Evolutionary conservation across 2,113 vertebrate genomes (phyloP).

Genomic region (Myiagra hebetior): DNA sequence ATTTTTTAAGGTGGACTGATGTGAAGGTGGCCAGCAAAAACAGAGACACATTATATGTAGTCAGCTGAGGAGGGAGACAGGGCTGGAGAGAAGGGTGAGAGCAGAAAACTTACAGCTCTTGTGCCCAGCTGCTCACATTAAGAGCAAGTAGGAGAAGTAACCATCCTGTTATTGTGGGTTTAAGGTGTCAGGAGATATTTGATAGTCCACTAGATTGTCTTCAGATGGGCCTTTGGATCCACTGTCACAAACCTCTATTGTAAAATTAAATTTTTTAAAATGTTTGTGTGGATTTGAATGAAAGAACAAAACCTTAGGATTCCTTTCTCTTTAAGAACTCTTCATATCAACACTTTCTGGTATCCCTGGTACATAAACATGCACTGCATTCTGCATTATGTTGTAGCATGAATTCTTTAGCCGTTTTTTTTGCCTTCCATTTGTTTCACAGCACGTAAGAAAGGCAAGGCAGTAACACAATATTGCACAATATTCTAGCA

Average conservation of each 20-base stretch:
- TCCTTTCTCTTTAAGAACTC: not conserved
- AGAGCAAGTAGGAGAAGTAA: not conserved
- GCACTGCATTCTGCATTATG: not conserved
- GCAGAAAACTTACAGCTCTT: not conserved
- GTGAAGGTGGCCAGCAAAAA: not conserved
- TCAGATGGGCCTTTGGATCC: not conserved
- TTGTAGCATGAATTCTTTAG: not conserved
- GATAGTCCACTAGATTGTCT: not conserved
- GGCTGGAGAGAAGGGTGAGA: not conserved
- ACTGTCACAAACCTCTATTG: not conserved
- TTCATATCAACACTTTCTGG: not conserved
- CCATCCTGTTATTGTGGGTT: not conserved
- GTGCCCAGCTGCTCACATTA: not conserved
- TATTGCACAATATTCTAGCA: not conserved
- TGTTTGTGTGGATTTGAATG: not conserved
- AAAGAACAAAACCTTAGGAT: not conserved
- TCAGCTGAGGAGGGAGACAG: not conserved
- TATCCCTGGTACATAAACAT: not conserved
- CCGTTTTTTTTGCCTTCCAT: not conserved
- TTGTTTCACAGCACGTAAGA: accelerated
- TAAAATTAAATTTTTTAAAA: not conserved
- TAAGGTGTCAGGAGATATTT: not conserved
- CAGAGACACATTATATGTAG: not conserved
- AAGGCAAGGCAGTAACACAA: not conserved
- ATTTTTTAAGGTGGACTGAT: not conserved